A percentile compares a stretch with the other conserved stretches of the same genome.
These are phyloP conservation scores for Pterostichus madidus DNA, from an alignment of 2,888 invertebrate species.

Conservation along the genomic window DNA sequence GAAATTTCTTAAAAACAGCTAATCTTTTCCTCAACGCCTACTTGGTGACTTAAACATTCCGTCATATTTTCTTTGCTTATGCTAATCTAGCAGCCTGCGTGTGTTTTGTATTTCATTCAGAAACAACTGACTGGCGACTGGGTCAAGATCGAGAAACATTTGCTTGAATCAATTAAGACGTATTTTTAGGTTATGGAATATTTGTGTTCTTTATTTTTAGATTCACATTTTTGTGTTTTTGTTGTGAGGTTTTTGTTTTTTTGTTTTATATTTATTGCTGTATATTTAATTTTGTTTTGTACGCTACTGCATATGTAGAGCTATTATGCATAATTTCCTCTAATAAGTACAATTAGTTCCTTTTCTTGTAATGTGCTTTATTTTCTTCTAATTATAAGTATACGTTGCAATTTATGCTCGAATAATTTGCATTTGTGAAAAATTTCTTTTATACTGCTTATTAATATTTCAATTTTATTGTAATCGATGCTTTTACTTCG, in stretches of 20 bases:
- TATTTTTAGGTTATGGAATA: slow-evolving; percentile 32
- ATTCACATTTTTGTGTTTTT: slow-evolving; percentile 22
- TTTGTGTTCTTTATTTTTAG: slow-evolving; percentile 13
- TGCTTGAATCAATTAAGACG: slow-evolving; percentile 22
- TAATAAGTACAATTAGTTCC: slow-evolving; percentile 16
- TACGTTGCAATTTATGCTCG: background rate
- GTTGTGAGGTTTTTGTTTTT: background rate
- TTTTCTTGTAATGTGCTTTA: background rate
- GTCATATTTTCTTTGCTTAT: slow-evolving; percentile 1
- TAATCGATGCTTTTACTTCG: too few species aligned
- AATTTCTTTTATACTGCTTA: too few species aligned
- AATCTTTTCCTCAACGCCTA: slow-evolving; percentile 4
- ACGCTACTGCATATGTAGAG: background rate
- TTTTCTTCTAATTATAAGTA: slow-evolving; percentile 11
- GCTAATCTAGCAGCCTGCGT: slow-evolving; percentile 24
- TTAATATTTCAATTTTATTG: too few species aligned
- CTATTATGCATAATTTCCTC: slow-evolving; percentile 5
- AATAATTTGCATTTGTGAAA: slow-evolving; percentile 3
- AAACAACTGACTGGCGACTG: slow-evolving; percentile 16
- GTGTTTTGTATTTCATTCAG: slow-evolving; percentile 21
- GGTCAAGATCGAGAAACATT: slow-evolving; percentile 24
- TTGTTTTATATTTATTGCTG: background rate
- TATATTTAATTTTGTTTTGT: too few species aligned
- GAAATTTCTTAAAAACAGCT: slow-evolving; percentile 2
- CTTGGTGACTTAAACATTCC: background rate